Evolutionary conservation across 2,113 vertebrate species (phyloP), one percentile per base, ranked within the genome.

Genomic region (Otis tarda): DNA sequence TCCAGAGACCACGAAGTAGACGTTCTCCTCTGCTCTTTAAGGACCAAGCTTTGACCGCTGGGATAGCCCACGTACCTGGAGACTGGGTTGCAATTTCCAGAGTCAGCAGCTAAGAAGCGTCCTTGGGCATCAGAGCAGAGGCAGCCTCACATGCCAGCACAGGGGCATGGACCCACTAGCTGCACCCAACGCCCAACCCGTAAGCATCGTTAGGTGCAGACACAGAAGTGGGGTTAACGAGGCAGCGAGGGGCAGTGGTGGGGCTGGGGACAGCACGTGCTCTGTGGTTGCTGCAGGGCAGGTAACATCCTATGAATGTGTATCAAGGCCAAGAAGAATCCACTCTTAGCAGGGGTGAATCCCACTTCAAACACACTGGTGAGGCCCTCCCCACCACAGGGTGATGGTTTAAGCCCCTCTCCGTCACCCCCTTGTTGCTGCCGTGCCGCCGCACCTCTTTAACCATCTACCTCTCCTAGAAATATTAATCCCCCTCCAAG

Each of bases 371-470:
- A 69, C 39, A 35, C 1, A 0, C 23, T 13, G 23, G 4, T 12
- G 22, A 41, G 25, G 12, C 21, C 57, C 7, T 35, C 41, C 27
- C 25, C 2, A 1, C 31, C 28, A 17, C 0, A 0, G 9, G 22
- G n/a, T 27, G 17, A 41, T 30, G 73, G 31, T 27, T 80, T 67
- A 53, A 85, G 35, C 9, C 41, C 37, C 14, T n/a, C 35, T 76
- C n/a, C 71, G 61, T 24, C 12, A 28, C 15, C 0, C 0, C 12
- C 28, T 9, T n/a, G 27, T 10, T 56, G 43, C n/a, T 68, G n/a
- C 35, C 0, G 0, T 30, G 7, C n/a, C 0, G 0, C 11, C 55
- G n/a, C 39, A 47, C 17, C 50, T 61, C 75, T 43, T 57, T 9
- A 86, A 52, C 20, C 70, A 56, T 23, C 35, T 52, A 39, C 41